phyloP scores from a whole-genome alignment of 2,113 vertebrate genomes.

The Hippocampus abdominalis region DNA sequence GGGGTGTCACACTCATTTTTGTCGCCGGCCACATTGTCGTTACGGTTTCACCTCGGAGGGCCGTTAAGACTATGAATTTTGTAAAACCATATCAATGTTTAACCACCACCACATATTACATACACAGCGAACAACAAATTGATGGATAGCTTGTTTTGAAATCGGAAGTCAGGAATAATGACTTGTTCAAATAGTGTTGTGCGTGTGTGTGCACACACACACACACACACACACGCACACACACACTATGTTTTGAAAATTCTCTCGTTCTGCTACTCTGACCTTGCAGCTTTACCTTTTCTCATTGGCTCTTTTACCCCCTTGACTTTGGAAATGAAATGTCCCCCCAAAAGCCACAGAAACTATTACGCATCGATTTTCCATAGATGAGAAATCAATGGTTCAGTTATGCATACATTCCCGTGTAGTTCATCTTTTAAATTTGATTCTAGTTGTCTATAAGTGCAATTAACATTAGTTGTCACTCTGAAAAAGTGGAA shows the following conservation, averaged over 20 bases:
- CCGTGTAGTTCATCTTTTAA: not conserved
- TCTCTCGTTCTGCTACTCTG: not conserved
- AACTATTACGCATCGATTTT: not conserved
- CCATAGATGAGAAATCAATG: not conserved
- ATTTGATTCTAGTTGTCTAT: not conserved
- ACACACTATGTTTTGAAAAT: not conserved
- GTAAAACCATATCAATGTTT: no score
- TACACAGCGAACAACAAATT: no score
- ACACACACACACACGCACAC: not conserved
- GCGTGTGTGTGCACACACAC: not conserved
- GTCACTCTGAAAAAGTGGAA: not conserved
- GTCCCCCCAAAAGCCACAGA: not conserved
- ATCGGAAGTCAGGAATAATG: no score
- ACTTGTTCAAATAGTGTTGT: no score
- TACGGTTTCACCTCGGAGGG: no score
- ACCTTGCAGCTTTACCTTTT: no score
- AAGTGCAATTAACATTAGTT: not conserved
- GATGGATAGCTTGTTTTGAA: no score
- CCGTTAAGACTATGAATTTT: no score
- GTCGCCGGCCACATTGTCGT: no score
- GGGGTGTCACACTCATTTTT: no score
- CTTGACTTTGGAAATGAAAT: not conserved
- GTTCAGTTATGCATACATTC: not conserved
- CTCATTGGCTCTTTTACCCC: not conserved
- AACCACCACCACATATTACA: no score